Evolutionary conservation across 2,113 vertebrate genomes (phyloP).

Genomic region (Nibea albiflora): DNA sequence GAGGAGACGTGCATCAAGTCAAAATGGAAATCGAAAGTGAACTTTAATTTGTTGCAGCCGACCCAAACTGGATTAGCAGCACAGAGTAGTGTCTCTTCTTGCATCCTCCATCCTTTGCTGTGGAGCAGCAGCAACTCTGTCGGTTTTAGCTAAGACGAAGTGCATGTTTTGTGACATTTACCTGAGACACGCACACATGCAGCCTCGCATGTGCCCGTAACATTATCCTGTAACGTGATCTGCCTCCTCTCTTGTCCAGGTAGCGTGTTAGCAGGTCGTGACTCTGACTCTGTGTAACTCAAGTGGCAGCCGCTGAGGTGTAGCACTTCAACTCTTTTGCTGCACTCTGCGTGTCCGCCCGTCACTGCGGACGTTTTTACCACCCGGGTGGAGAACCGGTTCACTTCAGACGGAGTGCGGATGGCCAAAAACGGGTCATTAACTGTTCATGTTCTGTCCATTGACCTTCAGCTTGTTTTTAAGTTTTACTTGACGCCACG

Average conservation of each 20-base stretch:
- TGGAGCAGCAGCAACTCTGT: background rate
- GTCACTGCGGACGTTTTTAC: background rate
- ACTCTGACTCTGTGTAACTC: conserved; percentile 55
- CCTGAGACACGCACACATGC: conserved; percentile 8
- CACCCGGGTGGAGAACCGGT: background rate
- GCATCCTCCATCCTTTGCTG: background rate
- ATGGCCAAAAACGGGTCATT: background rate
- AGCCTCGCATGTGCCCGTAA: conserved; percentile 61
- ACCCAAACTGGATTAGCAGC: background rate
- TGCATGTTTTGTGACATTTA: conserved; percentile 31
- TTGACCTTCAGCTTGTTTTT: too few relatives aligned
- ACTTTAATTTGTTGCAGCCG: background rate
- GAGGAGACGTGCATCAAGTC: background rate
- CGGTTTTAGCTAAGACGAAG: background rate
- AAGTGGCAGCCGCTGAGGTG: conserved; percentile 36
- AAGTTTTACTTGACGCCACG: too few relatives aligned
- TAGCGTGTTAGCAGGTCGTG: conserved; percentile 51
- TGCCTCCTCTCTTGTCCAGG: conserved; percentile 29
- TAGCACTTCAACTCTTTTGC: background rate
- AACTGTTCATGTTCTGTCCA: too few relatives aligned
- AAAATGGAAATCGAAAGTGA: background rate
- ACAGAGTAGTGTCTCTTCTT: background rate
- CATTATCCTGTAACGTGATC: conserved; percentile 74
- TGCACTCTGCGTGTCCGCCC: background rate
- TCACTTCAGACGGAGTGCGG: conserved; percentile 7